Conservation (phyloP, 2,113 vertebrate genomes). For the Prionailurus viverrinus region DNA sequence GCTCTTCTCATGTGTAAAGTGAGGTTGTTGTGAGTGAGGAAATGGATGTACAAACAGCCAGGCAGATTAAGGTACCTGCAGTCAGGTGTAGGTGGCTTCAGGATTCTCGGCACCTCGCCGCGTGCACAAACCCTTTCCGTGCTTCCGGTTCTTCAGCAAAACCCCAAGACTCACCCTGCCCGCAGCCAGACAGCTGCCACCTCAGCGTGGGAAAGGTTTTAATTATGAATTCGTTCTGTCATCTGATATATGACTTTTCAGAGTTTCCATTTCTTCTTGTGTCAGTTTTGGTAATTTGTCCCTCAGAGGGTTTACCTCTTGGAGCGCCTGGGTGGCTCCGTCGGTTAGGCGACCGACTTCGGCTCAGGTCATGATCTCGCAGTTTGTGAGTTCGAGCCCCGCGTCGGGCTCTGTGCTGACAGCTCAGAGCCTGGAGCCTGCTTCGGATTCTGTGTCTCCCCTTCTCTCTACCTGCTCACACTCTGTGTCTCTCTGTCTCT, state of each 20-base stretch:
- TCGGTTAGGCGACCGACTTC: too few species aligned
- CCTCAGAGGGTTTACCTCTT: not conserved
- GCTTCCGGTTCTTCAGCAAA: not conserved
- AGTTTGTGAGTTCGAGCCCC: too few species aligned
- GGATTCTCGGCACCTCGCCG: not conserved
- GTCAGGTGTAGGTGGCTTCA: not conserved
- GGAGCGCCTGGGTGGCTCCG: too few species aligned
- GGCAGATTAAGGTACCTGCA: not conserved
- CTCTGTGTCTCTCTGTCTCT: too few species aligned
- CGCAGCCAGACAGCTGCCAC: not conserved
- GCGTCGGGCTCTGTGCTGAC: too few species aligned
- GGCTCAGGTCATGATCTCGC: too few species aligned
- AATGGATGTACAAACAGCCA: fast-evolving
- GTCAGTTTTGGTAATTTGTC: not conserved
- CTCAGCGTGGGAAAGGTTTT: not conserved
- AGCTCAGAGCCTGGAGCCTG: too few species aligned
- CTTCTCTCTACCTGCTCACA: too few species aligned
- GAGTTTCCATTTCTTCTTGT: not conserved
- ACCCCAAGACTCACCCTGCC: not conserved
- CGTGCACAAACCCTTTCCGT: fast-evolving
- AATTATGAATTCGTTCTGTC: not conserved
- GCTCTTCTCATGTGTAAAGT: not conserved
- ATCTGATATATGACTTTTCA: not conserved
- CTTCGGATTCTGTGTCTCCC: too few species aligned
- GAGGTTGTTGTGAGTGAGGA: not conserved